These are phyloP conservation scores for Ceryle rudis DNA, from an alignment of 2,797 vertebrate genomes.

Conservation along the genomic window DNA sequence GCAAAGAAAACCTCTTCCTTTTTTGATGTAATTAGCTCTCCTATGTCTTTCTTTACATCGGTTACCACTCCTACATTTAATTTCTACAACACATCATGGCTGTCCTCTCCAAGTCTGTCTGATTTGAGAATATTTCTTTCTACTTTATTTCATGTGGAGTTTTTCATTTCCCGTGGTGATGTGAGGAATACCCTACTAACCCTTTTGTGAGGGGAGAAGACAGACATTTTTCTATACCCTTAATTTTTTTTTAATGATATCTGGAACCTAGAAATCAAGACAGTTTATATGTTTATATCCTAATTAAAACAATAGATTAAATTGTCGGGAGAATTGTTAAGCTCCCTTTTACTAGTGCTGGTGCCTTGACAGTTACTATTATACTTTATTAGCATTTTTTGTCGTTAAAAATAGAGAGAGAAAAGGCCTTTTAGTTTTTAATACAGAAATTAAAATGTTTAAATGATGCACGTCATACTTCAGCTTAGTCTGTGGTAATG, in stretches of 20 bases:
- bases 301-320: background rate
- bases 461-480: background rate
- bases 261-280: background rate
- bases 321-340: background rate
- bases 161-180: too few relatives aligned
- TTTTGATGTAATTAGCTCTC: too few relatives aligned
- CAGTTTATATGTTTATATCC: background rate
- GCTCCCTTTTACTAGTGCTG: background rate
- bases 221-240: background rate
- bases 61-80: too few relatives aligned
- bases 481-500: background rate
- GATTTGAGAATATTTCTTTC: too few relatives aligned
- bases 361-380: background rate
- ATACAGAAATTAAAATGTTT: background rate
- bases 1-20: too few relatives aligned
- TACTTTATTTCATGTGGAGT: too few relatives aligned
- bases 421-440: background rate
- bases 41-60: too few relatives aligned
- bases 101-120: too few relatives aligned
- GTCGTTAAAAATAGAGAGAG: background rate
- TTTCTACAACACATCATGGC: too few relatives aligned
- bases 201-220: too few relatives aligned
- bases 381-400: background rate
- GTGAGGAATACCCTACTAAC: too few relatives aligned
- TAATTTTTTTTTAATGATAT: background rate